These are phyloP conservation scores for Raillietiella orientalis DNA, from an alignment of 2,888 invertebrate species.

Conservation along the genomic window DNA sequence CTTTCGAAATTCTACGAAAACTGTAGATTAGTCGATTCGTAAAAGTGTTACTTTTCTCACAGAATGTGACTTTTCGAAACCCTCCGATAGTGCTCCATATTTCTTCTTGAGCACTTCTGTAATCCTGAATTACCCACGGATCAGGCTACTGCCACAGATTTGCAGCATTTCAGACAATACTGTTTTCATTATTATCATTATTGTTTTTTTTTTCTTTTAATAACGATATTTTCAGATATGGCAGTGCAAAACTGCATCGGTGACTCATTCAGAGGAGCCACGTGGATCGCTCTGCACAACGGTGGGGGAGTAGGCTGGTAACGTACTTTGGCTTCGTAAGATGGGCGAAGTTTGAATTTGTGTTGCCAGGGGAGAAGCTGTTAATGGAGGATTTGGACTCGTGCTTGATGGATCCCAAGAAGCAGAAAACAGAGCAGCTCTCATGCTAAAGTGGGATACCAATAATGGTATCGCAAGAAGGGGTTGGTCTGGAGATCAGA, in stretches of 20 bases:
- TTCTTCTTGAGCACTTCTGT: too few species aligned
- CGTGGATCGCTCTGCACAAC: slow-evolving; percentile 24
- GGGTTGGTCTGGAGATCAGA: slow-evolving; percentile 21
- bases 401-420: slow-evolving; percentile 21
- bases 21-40: too few species aligned
- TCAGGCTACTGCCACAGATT: too few species aligned
- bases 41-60: too few species aligned
- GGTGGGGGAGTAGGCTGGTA: slow-evolving; percentile 22
- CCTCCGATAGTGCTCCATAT: too few species aligned
- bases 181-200: background rate
- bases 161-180: too few species aligned
- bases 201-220: slow-evolving; percentile 2
- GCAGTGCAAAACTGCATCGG: slow-evolving; percentile 24
- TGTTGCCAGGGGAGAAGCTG: slow-evolving; percentile 20
- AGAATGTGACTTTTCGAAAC: too few species aligned
- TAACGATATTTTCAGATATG: slow-evolving; percentile 15
- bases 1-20: too few species aligned
- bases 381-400: slow-evolving; percentile 26
- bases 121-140: too few species aligned
- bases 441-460: slow-evolving; percentile 24
- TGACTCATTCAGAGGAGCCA: slow-evolving; percentile 22
- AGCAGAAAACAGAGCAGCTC: slow-evolving; percentile 14
- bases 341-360: too few species aligned
- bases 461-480: slow-evolving; percentile 20
- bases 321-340: too few species aligned